phyloP scores from a whole-genome alignment of 2,797 vertebrate genomes.

The Tokudaia tokunoshimensis region DNA sequence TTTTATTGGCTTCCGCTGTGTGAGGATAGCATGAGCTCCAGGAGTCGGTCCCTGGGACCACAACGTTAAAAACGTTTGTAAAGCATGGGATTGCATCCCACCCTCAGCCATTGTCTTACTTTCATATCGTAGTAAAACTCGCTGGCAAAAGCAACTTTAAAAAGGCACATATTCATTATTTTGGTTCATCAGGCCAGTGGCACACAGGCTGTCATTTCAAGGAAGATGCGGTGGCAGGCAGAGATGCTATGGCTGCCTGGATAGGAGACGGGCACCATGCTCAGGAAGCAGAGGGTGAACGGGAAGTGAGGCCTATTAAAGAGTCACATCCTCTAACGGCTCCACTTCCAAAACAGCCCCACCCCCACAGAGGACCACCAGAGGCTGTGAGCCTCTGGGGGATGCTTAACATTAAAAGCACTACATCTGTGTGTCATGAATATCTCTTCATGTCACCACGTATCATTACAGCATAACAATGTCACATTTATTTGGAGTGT shows the following conservation, averaged over 20 bases:
- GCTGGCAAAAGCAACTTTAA: not conserved
- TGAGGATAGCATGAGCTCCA: not conserved
- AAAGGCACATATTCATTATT: too few species aligned
- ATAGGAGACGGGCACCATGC: not conserved
- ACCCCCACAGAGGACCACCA: not conserved
- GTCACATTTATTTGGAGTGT: not conserved
- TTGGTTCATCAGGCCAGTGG: not conserved
- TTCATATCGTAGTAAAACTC: not conserved
- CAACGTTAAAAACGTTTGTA: not conserved
- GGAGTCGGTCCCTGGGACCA: not conserved
- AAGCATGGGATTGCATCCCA: not conserved
- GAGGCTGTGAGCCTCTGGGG: not conserved
- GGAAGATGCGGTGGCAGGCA: not conserved
- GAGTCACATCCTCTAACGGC: not conserved
- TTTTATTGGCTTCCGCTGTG: not conserved
- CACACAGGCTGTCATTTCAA: too few species aligned
- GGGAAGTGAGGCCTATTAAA: not conserved
- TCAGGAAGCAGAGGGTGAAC: not conserved
- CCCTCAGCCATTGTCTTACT: not conserved
- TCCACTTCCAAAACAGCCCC: not conserved
- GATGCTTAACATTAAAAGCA: not conserved
- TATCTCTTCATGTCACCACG: not conserved
- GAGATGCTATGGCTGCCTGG: not conserved
- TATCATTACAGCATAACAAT: not conserved
- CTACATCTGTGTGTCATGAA: too few species aligned